Evolutionary conservation across 2,113 vertebrate genomes (phyloP), one percentile per base, ranked within the genome.

Genomic region (Takifugu flavidus): DNA sequence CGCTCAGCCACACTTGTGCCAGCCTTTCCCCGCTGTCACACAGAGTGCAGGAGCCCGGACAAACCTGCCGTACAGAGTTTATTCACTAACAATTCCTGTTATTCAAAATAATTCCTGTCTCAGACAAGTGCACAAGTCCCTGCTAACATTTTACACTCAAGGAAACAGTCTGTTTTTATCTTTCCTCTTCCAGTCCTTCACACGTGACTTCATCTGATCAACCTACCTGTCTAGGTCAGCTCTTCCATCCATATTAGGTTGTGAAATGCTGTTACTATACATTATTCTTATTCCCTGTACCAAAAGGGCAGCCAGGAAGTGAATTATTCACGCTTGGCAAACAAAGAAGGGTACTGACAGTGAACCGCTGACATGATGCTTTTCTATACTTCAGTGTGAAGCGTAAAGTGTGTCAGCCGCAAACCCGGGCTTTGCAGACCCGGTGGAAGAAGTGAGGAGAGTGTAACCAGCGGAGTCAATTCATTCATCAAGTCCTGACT

Each of bases 11-110:
- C 34, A 39, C 34, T 39, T 25, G 29, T 72, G 57, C n/a, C 25
- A 10, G 57, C 29, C 34, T 80, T 69, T 65, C 61, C 53, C 46
- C 27, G 8, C 68, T 61, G 49, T 68, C 70, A 85, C 55, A 58
- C 58, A 31, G 53, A 74, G 25, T 75, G 45, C 52, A 72, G 56
- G 56, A 57, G 72, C 74, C 20, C 55, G 77, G 70, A 86, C 72
- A 80, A 75, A 46, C 63, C 76, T 20, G 20, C 20, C 20, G 20
- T 81, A 65, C 39, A 46, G 73, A 72, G 64, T 49, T 74, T 58
- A 72, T 57, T 62, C 60, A 62, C 29, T 51, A 67, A 62, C 59
- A 75, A 72, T 28, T 34, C 5, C 63, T 67, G 67, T 56, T 20
- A 68, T 31, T 64, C 49, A 45, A 65, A 67, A 62, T 57, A 75